Conservation (phyloP, 2,113 vertebrate genomes). For the Polypterus bichir region DNA sequence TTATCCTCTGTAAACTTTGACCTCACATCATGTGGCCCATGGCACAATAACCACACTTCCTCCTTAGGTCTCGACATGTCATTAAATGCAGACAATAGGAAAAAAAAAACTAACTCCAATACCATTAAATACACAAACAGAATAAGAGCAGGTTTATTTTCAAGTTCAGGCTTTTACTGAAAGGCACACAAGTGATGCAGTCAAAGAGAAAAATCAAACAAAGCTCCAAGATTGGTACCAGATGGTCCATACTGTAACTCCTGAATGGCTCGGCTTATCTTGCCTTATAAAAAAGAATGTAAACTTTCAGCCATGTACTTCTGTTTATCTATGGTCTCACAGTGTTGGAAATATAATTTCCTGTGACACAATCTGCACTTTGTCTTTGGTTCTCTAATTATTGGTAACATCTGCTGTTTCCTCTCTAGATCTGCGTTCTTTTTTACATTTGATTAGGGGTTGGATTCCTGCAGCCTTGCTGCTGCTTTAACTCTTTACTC, state of each 20-base stretch:
- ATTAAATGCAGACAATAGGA: too few relatives aligned
- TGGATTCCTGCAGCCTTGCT: background rate
- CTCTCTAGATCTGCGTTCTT: background rate
- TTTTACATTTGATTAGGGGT: background rate
- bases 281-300: background rate
- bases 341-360: background rate
- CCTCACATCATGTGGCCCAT: too few relatives aligned
- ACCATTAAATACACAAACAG: too few relatives aligned
- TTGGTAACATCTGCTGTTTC: conserved; percentile 4
- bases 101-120: too few relatives aligned
- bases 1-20: too few relatives aligned
- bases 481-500: background rate
- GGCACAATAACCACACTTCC: background rate
- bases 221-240: background rate
- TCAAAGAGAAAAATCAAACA: background rate
- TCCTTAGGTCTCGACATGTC: background rate
- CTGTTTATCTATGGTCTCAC: background rate
- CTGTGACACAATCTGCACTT: background rate
- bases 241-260: conserved; percentile 3
- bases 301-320: too few relatives aligned
- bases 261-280: background rate
- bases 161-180: too few relatives aligned
- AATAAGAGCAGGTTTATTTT: too few relatives aligned
- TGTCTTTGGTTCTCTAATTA: conserved; percentile 3
- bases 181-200: too few relatives aligned